These are phyloP conservation scores for Vespertilio murinus DNA, from an alignment of 2,797 vertebrate genomes.

Conservation along the genomic window DNA sequence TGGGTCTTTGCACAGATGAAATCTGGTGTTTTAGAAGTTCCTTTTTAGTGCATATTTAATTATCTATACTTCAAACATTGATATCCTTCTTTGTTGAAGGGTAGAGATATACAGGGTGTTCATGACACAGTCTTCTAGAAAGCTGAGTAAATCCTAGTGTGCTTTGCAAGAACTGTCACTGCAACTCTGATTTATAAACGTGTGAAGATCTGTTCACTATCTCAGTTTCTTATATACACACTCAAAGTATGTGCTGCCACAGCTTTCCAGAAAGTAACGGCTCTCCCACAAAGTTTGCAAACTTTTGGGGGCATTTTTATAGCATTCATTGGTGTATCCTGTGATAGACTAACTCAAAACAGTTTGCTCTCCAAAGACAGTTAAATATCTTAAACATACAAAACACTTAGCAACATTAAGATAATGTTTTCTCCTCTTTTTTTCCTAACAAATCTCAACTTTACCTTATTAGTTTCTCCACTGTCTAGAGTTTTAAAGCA, in stretches of 20 bases:
- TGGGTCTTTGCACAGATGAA: not conserved
- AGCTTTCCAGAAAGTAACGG: constrained; percentile 10
- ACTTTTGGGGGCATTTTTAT: not conserved
- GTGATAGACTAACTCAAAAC: not conserved
- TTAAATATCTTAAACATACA: not conserved
- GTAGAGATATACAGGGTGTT: not conserved
- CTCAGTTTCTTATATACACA: not conserved
- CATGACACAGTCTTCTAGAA: not conserved
- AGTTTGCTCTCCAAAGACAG: not conserved
- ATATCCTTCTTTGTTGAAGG: not conserved
- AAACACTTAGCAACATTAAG: not conserved
- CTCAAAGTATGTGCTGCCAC: not conserved
- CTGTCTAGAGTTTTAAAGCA: not conserved
- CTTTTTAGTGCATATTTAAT: not conserved
- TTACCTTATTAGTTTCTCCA: not conserved
- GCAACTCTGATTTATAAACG: not conserved
- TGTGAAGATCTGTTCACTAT: not conserved
- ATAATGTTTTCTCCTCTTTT: not conserved
- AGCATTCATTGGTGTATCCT: not conserved
- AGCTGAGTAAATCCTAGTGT: not conserved
- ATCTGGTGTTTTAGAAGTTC: not conserved
- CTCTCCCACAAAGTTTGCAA: not conserved
- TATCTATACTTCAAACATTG: not conserved
- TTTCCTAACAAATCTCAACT: not conserved
- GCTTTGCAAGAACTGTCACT: not conserved